Percentiles rank a stretch among this genome's conserved stretches.
Conservation (phyloP, 2,888 invertebrate species). For the Syrista parreyssii region DNA sequence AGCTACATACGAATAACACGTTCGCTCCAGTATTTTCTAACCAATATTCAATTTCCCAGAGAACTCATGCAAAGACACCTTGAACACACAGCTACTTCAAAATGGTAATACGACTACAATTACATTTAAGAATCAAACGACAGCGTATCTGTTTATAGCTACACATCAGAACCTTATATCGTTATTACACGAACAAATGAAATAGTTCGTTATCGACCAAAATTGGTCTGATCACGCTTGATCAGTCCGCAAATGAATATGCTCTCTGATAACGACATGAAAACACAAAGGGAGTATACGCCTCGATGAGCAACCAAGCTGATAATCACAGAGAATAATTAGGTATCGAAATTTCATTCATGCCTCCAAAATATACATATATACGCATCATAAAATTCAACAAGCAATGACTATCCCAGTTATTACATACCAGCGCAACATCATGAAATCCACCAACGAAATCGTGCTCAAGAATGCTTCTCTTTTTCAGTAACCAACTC, state of each 20-base stretch:
- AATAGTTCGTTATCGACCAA: background rate
- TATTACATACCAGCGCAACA: background rate
- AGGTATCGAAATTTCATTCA: background rate
- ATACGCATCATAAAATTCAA: no score
- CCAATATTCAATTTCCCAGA: background rate
- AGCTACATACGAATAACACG: background rate
- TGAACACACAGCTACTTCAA: background rate
- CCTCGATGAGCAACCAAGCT: background rate
- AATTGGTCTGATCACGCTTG: background rate
- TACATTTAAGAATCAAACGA: background rate
- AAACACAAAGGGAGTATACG: background rate
- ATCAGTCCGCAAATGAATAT: background rate
- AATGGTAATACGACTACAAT: background rate
- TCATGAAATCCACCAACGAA: constrained; percentile 32
- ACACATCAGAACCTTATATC: background rate
- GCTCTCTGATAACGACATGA: background rate
- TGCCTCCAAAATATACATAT: background rate
- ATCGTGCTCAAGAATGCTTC: constrained; percentile 44
- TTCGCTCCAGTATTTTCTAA: background rate
- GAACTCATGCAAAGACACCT: background rate
- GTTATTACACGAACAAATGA: background rate
- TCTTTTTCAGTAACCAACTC: constrained; percentile 13
- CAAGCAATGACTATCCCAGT: no score
- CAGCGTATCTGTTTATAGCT: background rate
- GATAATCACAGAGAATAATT: background rate